Conservation (phyloP, 1,140 invertebrate species). For the Gryon sp. region DNA sequence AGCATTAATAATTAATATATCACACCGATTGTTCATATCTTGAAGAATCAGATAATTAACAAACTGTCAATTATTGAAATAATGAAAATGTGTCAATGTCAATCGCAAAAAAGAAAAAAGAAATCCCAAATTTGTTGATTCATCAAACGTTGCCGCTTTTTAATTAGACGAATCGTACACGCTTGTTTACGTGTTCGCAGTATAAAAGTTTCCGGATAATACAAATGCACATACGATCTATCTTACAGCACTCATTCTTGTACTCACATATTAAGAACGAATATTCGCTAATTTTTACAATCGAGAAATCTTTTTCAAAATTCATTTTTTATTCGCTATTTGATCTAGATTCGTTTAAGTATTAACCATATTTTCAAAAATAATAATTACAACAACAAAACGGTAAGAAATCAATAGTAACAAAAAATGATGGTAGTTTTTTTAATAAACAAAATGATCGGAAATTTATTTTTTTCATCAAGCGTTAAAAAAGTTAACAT, state of each 20-base stretch:
- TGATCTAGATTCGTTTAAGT: too few species aligned
- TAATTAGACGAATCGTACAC: too few species aligned
- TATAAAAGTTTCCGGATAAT: slow-evolving; percentile 45
- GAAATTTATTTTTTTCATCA: too few species aligned
- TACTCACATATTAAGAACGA: slow-evolving; percentile 1
- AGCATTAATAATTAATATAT: slow-evolving; percentile 26
- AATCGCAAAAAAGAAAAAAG: slow-evolving; percentile 1
- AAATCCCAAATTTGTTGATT: too few species aligned
- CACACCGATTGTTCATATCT: slow-evolving; percentile 37
- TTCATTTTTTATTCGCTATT: too few species aligned
- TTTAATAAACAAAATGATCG: too few species aligned
- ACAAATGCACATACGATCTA: slow-evolving; percentile 21
- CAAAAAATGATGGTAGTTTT: too few species aligned
- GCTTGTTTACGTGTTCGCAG: neutral
- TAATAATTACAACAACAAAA: too few species aligned
- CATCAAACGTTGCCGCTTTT: too few species aligned
- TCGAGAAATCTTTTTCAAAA: neutral
- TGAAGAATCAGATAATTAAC: slow-evolving; percentile 19
- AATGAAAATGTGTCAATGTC: slow-evolving; percentile 34
- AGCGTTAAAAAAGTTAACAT: too few species aligned
- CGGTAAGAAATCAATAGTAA: too few species aligned
- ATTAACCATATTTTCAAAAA: too few species aligned
- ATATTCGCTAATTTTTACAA: slow-evolving; percentile 5
- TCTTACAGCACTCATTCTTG: slow-evolving; percentile 8
- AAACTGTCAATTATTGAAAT: slow-evolving; percentile 10